phyloP scores from a whole-genome alignment of 2,797 vertebrate species.

The Cossypha caffra region DNA sequence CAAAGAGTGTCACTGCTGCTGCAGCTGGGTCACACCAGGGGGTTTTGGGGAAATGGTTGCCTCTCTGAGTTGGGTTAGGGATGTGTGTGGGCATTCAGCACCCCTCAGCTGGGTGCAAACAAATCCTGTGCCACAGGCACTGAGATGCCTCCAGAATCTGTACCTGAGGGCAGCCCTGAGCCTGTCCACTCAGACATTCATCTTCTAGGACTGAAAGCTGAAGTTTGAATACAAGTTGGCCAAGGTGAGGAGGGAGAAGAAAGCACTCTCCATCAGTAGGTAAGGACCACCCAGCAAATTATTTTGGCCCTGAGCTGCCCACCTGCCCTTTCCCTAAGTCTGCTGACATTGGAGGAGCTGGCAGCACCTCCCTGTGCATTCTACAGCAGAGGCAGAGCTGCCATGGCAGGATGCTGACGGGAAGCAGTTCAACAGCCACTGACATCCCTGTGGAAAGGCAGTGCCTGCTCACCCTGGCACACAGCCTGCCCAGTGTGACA shows the following conservation, averaged over 20 bases:
- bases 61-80: neutral
- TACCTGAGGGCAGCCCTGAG: fast-evolving
- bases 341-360: neutral
- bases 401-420: neutral
- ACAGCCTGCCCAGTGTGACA: neutral
- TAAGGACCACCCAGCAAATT: neutral
- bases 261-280: neutral
- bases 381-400: neutral
- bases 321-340: neutral
- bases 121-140: neutral
- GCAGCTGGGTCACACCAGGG: neutral
- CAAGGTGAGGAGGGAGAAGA: neutral
- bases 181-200: neutral
- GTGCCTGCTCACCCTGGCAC: neutral
- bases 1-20: neutral
- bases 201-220: neutral
- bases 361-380: neutral
- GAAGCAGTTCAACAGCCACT: neutral
- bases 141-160: neutral
- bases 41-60: neutral
- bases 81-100: fast-evolving
- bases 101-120: neutral
- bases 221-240: neutral
- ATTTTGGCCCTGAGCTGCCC: neutral
- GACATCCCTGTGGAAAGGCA: neutral